Conservation (phyloP, 2,113 vertebrate species). For the Strix aluco region DNA sequence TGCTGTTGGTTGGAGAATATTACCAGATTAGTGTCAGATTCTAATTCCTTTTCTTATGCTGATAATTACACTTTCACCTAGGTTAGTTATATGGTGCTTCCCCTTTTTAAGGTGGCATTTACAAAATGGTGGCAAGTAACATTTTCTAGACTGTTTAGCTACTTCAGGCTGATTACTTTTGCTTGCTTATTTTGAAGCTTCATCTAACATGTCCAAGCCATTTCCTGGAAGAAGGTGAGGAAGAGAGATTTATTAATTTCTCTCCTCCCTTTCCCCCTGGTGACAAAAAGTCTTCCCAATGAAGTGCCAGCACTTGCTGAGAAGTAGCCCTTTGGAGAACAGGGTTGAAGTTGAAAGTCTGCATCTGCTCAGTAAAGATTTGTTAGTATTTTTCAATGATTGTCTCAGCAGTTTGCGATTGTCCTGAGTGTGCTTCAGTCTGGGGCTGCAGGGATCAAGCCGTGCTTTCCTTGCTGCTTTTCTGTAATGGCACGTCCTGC, state of each 20-base stretch:
- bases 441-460: not conserved
- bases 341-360: not conserved
- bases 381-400: not conserved
- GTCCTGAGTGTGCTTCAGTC: not conserved
- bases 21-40: not conserved
- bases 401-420: not conserved
- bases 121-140: not conserved
- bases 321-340: not conserved
- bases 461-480: not conserved
- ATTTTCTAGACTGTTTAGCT: not conserved
- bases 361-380: not conserved
- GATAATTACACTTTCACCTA: not conserved
- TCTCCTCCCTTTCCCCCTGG: not conserved
- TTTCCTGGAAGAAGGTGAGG: not conserved
- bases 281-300: not conserved
- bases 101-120: not conserved
- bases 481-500: not conserved
- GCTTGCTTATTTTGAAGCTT: not conserved
- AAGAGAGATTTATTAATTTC: not conserved
- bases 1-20: not conserved
- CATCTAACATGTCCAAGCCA: not conserved
- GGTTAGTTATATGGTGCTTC: not conserved
- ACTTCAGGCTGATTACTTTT: not conserved
- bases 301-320: not conserved
- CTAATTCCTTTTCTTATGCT: not conserved